These are phyloP conservation scores for Phlogophora meticulosa DNA, from an alignment of 2,888 invertebrate species.

Conservation along the genomic window DNA sequence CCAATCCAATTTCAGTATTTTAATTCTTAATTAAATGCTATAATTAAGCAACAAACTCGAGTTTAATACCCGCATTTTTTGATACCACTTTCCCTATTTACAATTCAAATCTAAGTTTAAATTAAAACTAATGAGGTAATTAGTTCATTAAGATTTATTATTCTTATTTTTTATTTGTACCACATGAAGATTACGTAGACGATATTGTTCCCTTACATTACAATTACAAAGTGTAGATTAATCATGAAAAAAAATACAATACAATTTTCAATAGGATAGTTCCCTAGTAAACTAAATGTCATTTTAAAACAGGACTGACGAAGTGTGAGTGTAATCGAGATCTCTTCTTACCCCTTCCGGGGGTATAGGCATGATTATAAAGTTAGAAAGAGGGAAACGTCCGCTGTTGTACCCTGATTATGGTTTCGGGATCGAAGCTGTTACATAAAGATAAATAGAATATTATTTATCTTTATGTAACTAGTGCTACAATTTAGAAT, in stretches of 20 bases:
- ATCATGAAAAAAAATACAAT: neutral
- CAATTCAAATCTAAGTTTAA: slow-evolving; percentile 33
- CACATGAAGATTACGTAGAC: slow-evolving; percentile 1
- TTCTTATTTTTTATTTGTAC: slow-evolving; percentile 3
- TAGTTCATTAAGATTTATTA: neutral
- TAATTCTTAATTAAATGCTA: neutral
- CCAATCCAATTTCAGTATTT: neutral
- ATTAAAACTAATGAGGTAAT: slow-evolving; percentile 41
- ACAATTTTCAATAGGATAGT: neutral
- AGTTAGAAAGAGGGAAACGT: too few species aligned
- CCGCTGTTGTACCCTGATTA: too few species aligned
- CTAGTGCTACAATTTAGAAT: neutral
- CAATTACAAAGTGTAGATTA: neutral
- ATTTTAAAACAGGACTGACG: neutral
- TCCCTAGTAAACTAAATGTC: too few species aligned
- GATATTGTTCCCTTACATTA: neutral
- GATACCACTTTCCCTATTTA: slow-evolving; percentile 40
- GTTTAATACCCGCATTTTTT: slow-evolving; percentile 20
- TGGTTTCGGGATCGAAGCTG: too few species aligned
- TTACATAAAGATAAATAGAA: too few species aligned
- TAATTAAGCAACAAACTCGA: neutral
- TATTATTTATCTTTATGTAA: too few species aligned
- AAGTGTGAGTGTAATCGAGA: too few species aligned
- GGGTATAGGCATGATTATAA: neutral
- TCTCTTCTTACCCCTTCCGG: neutral